Conservation (phyloP, 2,888 invertebrate species). For the Allolobophora icterica region DNA sequence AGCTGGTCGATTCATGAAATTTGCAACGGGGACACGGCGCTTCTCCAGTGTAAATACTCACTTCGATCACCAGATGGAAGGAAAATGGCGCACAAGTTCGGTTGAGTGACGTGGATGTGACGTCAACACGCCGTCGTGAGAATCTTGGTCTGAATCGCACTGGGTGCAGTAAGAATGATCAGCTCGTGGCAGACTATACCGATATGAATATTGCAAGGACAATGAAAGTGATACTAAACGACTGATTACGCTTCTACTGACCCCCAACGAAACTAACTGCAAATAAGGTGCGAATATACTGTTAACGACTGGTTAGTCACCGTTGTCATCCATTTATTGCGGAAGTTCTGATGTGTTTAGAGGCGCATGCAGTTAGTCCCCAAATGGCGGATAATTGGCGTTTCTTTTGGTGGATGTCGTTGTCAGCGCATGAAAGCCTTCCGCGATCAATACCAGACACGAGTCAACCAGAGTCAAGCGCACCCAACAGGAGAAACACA, state of each 20-base stretch:
- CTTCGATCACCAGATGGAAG: not conserved
- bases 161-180: not conserved
- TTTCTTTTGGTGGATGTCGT: not conserved
- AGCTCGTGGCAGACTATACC: not conserved
- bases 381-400: not conserved
- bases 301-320: not conserved
- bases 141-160: not conserved
- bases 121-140: not conserved
- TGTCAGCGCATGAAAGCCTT: not conserved
- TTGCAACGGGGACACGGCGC: not conserved
- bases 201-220: not conserved
- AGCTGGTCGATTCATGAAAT: not conserved
- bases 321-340: not conserved
- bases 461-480: too few species aligned
- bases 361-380: not conserved
- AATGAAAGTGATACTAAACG: not conserved
- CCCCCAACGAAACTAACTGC: not conserved
- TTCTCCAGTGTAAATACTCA: not conserved
- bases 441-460: not conserved
- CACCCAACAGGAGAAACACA: not conserved
- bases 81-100: not conserved
- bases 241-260: not conserved
- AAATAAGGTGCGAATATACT: not conserved
- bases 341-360: not conserved
- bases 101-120: not conserved